phyloP scores from a whole-genome alignment of 1,140 invertebrate species.

The Mylabris phalerata region DNA sequence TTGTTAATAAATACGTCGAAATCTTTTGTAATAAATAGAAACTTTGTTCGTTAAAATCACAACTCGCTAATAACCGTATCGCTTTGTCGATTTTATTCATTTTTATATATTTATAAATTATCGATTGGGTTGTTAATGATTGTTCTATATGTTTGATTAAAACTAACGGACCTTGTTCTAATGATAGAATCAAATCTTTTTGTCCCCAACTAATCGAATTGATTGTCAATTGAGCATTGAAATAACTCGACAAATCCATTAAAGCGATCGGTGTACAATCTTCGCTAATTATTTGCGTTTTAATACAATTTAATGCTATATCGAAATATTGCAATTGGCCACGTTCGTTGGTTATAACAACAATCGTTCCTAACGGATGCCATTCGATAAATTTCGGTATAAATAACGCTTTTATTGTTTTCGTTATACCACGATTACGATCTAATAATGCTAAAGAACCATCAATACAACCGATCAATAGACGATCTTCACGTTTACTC shows the following conservation, averaged over 20 bases:
- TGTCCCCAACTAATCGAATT: constrained; percentile 49
- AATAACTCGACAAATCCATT: constrained; percentile 63
- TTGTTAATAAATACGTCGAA: constrained; percentile 60
- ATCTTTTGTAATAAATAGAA: constrained; percentile 65
- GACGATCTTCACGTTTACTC: constrained; percentile 63
- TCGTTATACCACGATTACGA: constrained; percentile 54
- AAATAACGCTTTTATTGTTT: constrained; percentile 56
- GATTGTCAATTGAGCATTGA: constrained; percentile 53
- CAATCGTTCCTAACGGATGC: constrained; percentile 63
- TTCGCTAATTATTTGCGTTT: constrained; percentile 61
- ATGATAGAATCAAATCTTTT: constrained; percentile 45
- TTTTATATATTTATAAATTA: constrained; percentile 58
- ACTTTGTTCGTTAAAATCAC: constrained; percentile 61
- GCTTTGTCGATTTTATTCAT: constrained; percentile 59
- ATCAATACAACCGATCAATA: constrained; percentile 70
- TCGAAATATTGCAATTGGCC: constrained; percentile 76
- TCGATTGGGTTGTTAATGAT: constrained; percentile 42
- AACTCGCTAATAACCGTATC: constrained; percentile 61
- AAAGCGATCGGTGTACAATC: constrained; percentile 56
- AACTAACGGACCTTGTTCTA: constrained; percentile 53
- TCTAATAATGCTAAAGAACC: constrained; percentile 68
- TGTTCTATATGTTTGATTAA: constrained; percentile 31
- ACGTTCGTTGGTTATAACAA: constrained; percentile 62
- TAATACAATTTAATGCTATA: constrained; percentile 58
- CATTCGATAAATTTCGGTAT: constrained; percentile 64